Base-by-base conservation (phyloP, 2,888 invertebrate species). In the Zhengitettix transpicula region DNA sequence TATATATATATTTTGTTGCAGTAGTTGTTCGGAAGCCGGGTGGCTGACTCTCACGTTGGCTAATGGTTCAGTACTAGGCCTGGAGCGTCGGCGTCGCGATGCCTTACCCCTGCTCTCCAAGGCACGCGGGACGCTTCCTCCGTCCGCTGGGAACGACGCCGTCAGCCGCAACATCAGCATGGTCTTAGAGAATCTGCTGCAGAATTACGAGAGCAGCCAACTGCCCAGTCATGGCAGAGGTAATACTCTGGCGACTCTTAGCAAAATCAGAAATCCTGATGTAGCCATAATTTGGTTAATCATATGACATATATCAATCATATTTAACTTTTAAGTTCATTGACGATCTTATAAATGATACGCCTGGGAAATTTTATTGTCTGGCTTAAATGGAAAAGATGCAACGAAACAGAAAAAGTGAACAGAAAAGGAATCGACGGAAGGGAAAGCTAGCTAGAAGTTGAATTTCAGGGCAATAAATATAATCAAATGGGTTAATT, bases 171-270 rank as follows among this genome's bases (percentile, higher is more conserved):
- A 92, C 70, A 92, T 92, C 64, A 89, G 90, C 0, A 80, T 84
- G 69, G 84, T 92, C 8, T 74, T 93, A 65, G 92, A 92, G 70
- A 90, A 90, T 71, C 78, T 93, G 51, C 77, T 93, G 66, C 89
- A 91, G 74, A 87, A 91, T 72, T 93, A 93, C 71, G 92, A 93
- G 72, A 89, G 88, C 70, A 90, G 89, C 40, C 90, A 91, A 69
- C 75, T 91, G 64, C 92, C 93, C 9, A 89, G 89, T n/a, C 89
- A 90, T 69, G 89, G 87, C 53, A 83, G 86, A 81, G 91, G 90
- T 89, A 72, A 7, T 16, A 51, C 51, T 10, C 51, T 51, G n/a
- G 3, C n/a, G 28, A 28, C 2, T 28, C 2, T 28, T 7, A 28
- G 28, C 2, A 28, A 28, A 28, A 28, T 28, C 7, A 28, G 28